Base-by-base conservation (phyloP, 2,113 vertebrate species). In the Ceyx cyanopectus region DNA sequence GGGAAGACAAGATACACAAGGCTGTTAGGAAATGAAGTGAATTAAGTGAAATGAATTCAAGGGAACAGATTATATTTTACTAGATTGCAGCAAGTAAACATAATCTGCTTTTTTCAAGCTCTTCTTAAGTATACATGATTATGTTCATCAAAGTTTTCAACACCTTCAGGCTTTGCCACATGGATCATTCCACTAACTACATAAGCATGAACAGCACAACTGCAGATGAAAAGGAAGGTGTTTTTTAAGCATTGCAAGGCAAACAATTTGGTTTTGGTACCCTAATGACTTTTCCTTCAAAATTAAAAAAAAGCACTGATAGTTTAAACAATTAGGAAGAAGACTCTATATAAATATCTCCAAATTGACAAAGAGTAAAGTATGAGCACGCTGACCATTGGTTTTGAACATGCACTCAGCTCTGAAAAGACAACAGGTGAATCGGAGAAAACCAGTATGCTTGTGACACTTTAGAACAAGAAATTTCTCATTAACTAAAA, bases 101-200 rank as follows among this genome's bases (percentile, higher is more conserved):
- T 16, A 87, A 61, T 3, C 13, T 53, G 32, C 48, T 63, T 67
- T 67, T 81, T 72, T 29, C 53, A 48, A 65, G 14, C 48, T 89
- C 45, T 65, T 67, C 58, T 67, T 23, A 83, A 0, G 0, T 19
- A 1, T 7, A n/a, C 0, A 2, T 37, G n/a, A 30, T 69, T 58
- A 18, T 8, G 12, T 24, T 84, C 18, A n/a, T 11, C 46, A 26
- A 15, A 18, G 30, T 37, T 76, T 80, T 62, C 40, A 73, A 14
- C 7, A 11, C 11, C 54, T 78, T 56, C 15, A 10, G 13, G 40
- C 15, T 32, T 88, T 61, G 23, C 34, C 22, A 75, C 27, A 15
- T 40, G 23, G 57, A 65, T 78, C 20, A 34, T 27, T 63, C 14
- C 27, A 67, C 22, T 53, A 84, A 77, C 8, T 50, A 43, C 6